Conservation (phyloP, 1,140 invertebrate species). For the Triops cancriformis region DNA sequence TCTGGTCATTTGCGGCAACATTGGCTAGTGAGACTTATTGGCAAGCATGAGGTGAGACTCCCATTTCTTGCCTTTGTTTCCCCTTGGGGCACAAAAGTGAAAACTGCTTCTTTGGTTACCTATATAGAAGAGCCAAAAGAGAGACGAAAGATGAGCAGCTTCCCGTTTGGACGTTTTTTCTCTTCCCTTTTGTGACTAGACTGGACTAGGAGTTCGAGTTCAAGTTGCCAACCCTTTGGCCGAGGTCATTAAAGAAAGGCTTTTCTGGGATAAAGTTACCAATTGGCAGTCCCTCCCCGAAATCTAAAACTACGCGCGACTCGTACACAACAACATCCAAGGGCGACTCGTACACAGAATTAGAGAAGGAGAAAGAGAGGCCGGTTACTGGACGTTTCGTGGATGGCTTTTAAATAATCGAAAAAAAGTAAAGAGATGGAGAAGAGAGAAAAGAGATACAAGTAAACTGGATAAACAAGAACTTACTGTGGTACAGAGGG, state of each 20-base stretch:
- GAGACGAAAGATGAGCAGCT: not conserved
- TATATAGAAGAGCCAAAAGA: not conserved
- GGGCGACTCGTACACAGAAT: too few species aligned
- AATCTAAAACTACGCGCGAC: not conserved
- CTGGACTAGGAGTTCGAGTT: not conserved
- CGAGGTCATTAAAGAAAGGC: not conserved
- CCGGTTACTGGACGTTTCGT: too few species aligned
- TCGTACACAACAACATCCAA: not conserved
- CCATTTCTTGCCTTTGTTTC: not conserved
- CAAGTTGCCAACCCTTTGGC: not conserved
- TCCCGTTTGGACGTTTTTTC: too few species aligned
- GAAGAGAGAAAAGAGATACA: not conserved
- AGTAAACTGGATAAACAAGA: not conserved
- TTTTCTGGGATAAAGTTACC: not conserved
- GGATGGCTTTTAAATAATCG: not conserved
- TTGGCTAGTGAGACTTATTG: not conserved
- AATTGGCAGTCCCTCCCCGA: not conserved
- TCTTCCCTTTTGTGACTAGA: too few species aligned
- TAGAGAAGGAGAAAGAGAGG: too few species aligned
- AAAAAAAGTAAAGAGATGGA: not conserved
- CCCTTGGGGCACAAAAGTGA: not conserved
- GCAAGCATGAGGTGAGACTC: not conserved
- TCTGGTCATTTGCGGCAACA: not conserved
- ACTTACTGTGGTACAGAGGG: conserved; percentile 19
- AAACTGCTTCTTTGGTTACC: conserved; percentile 1